Evolutionary conservation across 2,888 invertebrate species (phyloP).

Genomic region (Colletes collaris): DNA sequence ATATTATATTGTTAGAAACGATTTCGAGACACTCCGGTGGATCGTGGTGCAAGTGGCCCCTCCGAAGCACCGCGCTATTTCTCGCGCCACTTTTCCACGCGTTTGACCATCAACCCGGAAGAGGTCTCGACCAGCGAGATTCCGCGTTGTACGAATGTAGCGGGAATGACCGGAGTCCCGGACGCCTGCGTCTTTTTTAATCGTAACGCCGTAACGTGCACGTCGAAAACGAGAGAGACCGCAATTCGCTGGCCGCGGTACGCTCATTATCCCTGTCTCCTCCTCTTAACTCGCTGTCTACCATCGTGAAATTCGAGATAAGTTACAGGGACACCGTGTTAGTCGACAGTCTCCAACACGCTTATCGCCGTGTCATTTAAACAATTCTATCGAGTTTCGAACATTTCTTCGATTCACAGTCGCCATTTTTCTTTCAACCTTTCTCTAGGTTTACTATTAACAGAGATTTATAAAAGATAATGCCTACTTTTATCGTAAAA

Average conservation of each 20-base stretch:
- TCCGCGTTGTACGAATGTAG: background rate
- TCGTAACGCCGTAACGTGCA: constrained; percentile 7
- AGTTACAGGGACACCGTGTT: background rate
- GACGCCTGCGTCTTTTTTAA: constrained; percentile 24
- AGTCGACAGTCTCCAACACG: background rate
- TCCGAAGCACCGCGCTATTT: no score
- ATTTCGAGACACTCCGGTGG: no score
- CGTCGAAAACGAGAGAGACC: constrained; percentile 11
- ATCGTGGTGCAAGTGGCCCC: no score
- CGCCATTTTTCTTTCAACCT: no score
- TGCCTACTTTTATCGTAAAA: no score
- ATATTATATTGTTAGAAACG: no score
- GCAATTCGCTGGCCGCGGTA: constrained; percentile 32
- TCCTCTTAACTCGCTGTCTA: constrained; percentile 9
- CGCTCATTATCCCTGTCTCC: constrained; percentile 33
- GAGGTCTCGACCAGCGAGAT: background rate
- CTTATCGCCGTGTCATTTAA: no score
- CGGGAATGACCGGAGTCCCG: background rate
- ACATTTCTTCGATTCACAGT: no score
- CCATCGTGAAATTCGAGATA: constrained; percentile 30
- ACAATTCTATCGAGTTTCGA: no score
- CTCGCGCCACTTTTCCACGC: background rate
- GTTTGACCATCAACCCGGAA: background rate
- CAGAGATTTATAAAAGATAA: no score
- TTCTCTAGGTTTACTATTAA: no score